phyloP scores from a whole-genome alignment of 92 coral and sea anemone genomes.

The Ricordea florida region DNA sequence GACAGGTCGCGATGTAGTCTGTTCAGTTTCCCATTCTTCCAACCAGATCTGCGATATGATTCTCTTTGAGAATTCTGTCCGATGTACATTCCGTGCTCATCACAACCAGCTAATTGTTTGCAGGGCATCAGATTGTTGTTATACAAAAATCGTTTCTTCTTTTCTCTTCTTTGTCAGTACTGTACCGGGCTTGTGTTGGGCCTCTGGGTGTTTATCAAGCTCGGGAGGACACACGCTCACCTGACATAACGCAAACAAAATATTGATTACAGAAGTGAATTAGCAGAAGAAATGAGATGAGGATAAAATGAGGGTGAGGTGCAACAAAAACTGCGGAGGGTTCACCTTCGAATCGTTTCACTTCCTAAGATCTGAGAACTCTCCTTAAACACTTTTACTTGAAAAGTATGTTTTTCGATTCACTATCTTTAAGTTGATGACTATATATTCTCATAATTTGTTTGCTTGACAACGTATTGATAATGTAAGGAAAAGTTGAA shows the following conservation, averaged over 20 bases:
- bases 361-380: too few relatives aligned
- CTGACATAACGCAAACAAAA: conserved; percentile 39
- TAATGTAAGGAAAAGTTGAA: too few relatives aligned
- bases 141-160: conserved; percentile 97
- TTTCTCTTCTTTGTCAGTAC: conserved; percentile 97
- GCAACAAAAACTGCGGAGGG: neutral
- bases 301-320: neutral
- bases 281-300: neutral
- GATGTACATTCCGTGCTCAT: neutral
- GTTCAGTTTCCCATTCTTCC: too few relatives aligned
- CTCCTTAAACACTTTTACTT: too few relatives aligned
- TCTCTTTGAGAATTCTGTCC: too few relatives aligned
- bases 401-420: too few relatives aligned
- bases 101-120: neutral
- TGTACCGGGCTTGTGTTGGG: conserved; percentile 98
- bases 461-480: too few relatives aligned
- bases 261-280: too few relatives aligned
- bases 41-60: too few relatives aligned
- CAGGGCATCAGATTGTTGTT: neutral
- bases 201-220: conserved; percentile 94
- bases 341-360: neutral
- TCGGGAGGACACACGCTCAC: conserved; percentile 91
- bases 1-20: too few relatives aligned
- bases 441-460: too few relatives aligned
- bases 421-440: too few relatives aligned